Evolutionary conservation across 2,888 invertebrate species (phyloP).

Genomic region (Sericinus montela): DNA sequence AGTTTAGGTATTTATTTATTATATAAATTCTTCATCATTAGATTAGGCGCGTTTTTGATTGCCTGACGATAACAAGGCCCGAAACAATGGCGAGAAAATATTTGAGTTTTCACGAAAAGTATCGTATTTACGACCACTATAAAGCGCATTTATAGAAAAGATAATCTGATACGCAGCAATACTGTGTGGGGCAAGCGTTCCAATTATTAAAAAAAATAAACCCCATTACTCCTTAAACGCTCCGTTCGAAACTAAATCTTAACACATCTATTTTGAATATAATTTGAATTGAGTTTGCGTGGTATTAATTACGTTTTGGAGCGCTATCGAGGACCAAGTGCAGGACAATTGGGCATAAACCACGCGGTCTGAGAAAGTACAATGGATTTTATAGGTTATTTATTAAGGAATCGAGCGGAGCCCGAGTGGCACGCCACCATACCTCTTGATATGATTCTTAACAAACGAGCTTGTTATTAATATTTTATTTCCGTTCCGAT

Average conservation of each 20-base stretch:
- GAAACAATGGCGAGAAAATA: constrained; percentile 16
- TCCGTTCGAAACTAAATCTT: neutral
- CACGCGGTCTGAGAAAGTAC: constrained; percentile 55
- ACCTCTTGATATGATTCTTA: constrained; percentile 44
- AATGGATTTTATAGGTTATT: constrained; percentile 50
- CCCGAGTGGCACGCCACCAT: constrained; percentile 15
- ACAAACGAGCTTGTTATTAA: constrained; percentile 69
- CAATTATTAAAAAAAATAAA: neutral
- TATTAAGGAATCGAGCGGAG: constrained; percentile 32
- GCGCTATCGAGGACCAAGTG: neutral
- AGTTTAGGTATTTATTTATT: no score
- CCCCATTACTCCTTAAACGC: neutral
- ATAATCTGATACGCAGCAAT: constrained; percentile 20
- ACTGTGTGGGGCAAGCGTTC: constrained; percentile 8
- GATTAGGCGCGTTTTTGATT: neutral
- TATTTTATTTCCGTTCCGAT: constrained; percentile 28
- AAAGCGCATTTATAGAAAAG: constrained; percentile 17
- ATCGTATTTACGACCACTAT: constrained; percentile 18
- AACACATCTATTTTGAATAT: neutral
- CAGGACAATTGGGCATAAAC: constrained; percentile 58
- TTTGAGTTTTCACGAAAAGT: constrained; percentile 19
- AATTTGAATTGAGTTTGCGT: neutral
- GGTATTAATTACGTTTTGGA: neutral
- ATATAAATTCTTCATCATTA: neutral
- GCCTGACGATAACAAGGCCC: constrained; percentile 8